Base-by-base conservation (phyloP, 2,113 vertebrate species). In the Carlito syrichta region DNA sequence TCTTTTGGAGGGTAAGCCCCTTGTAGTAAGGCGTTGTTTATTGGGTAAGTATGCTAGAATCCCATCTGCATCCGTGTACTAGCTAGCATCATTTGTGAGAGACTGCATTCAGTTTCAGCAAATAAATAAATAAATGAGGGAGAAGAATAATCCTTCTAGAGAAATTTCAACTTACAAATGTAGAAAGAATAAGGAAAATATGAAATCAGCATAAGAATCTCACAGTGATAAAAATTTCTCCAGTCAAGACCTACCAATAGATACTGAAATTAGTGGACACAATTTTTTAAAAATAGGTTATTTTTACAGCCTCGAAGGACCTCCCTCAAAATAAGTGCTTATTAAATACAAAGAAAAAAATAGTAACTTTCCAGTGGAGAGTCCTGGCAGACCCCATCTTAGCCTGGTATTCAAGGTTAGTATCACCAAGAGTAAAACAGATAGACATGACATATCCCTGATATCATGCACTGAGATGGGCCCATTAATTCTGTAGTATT, bases 401-500 rank as follows among this genome's bases (percentile, higher is more conserved):
- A 48, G 25, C 38, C 69, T 54, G 2, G 16, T 3, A 38, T 30
- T 91, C 68, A 52, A 45, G 40, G 22, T 71, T 35, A 76, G 20
- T 16, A 32, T 17, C n/a, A 48, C 5, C 45, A 86, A 43, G 25
- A 48, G 5, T n/a, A 48, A 62, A 13, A 77, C 10, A 69, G 27
- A 71, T 5, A 69, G 27, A 40, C 22, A 17, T 6, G 30, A 32
- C 0, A 3, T 2, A 20, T 10, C 20, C 11, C 32, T 25, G 35
- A 22, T 19, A 1, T 2, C 13, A 14, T 11, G 14, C 13, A 17
- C 66, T 22, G 14, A 54, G 73, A 50, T 77, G 50, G 23, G 6
- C 3, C n/a, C 17, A 0, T 81, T 1, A 2, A 43, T 9, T 12
- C 5, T 0, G 11, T 7, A 48, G 25, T 43, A 1, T 5, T 38